phyloP scores from a whole-genome alignment of 2,797 vertebrate genomes.

The Selene dorsalis region DNA sequence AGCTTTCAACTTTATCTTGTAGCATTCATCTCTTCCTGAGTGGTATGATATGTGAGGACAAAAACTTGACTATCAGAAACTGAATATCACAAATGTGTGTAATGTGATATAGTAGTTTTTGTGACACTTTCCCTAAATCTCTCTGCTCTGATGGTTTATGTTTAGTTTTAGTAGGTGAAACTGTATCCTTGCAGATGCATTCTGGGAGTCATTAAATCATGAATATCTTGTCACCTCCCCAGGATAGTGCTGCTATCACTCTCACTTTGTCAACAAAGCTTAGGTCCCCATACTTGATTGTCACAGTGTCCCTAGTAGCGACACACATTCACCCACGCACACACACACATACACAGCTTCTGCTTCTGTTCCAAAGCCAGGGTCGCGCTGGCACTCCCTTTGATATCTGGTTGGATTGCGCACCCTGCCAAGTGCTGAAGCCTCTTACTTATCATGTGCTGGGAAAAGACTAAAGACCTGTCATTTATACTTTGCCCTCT shows the following conservation, averaged over 20 bases:
- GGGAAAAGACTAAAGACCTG: slow-evolving; percentile 26
- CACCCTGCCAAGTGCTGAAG: not conserved
- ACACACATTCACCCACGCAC: slow-evolving; percentile 16
- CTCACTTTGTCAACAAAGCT: slow-evolving; percentile 42
- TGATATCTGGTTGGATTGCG: slow-evolving; percentile 30
- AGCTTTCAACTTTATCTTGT: not conserved
- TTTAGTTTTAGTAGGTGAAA: slow-evolving; percentile 3
- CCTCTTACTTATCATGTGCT: slow-evolving; percentile 22
- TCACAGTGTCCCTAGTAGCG: slow-evolving; percentile 36
- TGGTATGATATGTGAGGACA: not conserved
- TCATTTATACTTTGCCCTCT: not conserved
- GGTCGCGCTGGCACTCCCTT: slow-evolving; percentile 18
- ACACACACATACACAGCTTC: not conserved
- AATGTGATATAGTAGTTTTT: not conserved
- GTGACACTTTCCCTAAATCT: not conserved
- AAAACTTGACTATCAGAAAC: too few relatives aligned
- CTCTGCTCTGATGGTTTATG: not conserved
- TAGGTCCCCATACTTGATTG: slow-evolving; percentile 2
- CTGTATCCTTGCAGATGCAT: not conserved
- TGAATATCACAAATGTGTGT: not conserved
- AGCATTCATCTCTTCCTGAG: not conserved
- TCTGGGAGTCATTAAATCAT: slow-evolving; percentile 26
- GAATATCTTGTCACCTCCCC: slow-evolving; percentile 4
- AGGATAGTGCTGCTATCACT: slow-evolving; percentile 24
- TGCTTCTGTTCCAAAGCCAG: slow-evolving; percentile 27